Evolutionary conservation across 2,113 vertebrate species (phyloP).

Genomic region (Vireo altiloquus): DNA sequence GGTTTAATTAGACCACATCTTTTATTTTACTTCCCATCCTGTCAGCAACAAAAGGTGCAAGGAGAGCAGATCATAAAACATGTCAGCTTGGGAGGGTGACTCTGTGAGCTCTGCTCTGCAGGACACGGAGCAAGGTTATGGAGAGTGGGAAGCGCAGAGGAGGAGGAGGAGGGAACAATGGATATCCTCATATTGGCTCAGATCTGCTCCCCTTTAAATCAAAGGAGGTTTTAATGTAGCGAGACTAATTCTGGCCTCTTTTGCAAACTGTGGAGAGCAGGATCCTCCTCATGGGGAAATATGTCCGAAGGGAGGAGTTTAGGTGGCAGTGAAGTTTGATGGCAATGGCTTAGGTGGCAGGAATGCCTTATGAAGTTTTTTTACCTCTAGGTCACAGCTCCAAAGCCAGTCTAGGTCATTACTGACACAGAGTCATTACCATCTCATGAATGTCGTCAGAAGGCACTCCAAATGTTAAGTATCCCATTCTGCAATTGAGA

Average conservation of each 20-base stretch:
- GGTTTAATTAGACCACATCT: not conserved
- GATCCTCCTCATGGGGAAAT: not conserved
- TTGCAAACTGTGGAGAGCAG: not conserved
- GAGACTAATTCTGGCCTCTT: not conserved
- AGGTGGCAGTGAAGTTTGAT: not conserved
- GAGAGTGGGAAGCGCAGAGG: not conserved
- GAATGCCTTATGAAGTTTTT: not conserved
- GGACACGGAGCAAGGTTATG: not conserved
- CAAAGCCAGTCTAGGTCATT: not conserved
- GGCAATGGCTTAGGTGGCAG: not conserved
- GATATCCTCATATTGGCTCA: not conserved
- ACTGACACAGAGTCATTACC: not conserved
- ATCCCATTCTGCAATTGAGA: not conserved
- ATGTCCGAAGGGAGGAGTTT: not conserved
- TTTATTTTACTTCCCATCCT: not conserved
- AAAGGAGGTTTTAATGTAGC: not conserved
- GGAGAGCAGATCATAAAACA: not conserved
- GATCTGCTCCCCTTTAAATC: not conserved
- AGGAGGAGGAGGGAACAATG: not conserved
- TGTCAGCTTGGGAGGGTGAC: not conserved
- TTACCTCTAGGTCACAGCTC: not conserved
- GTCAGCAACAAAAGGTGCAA: not conserved
- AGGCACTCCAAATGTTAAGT: constrained; percentile 16
- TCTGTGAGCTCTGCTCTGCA: not conserved
- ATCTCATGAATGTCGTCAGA: not conserved